Conservation (phyloP, 2,113 vertebrate genomes). For the Noctilio leporinus region DNA sequence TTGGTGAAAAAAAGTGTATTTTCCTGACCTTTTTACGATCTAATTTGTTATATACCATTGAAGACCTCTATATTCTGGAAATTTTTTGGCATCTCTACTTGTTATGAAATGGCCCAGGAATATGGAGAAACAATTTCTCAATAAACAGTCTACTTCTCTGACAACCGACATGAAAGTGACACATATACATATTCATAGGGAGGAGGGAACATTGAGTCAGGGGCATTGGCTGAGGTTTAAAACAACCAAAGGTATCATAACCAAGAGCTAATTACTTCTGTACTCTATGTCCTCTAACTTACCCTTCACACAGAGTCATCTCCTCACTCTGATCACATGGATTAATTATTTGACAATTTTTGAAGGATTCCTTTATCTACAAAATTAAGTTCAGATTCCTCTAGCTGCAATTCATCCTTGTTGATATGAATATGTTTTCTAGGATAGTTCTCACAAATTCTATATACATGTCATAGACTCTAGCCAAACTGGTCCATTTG, state of each 20-base stretch:
- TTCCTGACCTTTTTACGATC: constrained; percentile 46
- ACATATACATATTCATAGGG: neutral
- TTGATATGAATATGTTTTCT: neutral
- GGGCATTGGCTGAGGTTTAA: neutral
- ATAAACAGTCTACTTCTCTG: neutral
- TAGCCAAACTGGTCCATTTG: neutral
- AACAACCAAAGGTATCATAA: neutral
- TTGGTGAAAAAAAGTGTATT: neutral
- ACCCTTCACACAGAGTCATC: neutral
- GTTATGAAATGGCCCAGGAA: constrained; percentile 2
- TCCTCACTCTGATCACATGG: neutral
- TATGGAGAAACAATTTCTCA: neutral
- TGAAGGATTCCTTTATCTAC: neutral
- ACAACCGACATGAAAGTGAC: neutral
- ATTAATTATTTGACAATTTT: neutral
- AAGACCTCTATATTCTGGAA: constrained; percentile 51
- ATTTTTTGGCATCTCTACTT: constrained; percentile 16
- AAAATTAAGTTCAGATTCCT: neutral
- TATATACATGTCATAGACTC: neutral
- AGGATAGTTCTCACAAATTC: neutral
- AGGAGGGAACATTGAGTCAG: neutral
- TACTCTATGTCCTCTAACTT: neutral
- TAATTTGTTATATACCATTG: constrained; percentile 48
- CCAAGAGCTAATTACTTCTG: neutral
- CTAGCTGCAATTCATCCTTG: neutral